These are phyloP conservation scores for Drosophila koepferae DNA, from an alignment of 2,888 invertebrate species.

Conservation along the genomic window DNA sequence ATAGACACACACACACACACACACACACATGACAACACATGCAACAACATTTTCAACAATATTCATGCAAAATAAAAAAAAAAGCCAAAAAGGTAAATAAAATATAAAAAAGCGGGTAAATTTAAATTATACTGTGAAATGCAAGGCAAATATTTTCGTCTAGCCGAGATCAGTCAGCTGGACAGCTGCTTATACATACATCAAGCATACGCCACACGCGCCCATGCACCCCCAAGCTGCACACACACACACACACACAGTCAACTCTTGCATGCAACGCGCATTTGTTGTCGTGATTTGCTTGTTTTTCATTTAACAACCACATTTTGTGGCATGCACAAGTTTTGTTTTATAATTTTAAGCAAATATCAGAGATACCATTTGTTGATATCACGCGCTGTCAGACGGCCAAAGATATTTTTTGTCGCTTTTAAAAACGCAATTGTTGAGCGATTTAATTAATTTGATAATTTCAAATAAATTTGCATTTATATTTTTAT, in stretches of 20 bases:
- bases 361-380: constrained; percentile 59
- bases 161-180: constrained; percentile 60
- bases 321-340: constrained; percentile 64
- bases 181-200: constrained; percentile 39
- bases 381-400: constrained; percentile 18
- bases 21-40: constrained; percentile 27
- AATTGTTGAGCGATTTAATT: constrained; percentile 6
- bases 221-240: not conserved
- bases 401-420: constrained; percentile 3
- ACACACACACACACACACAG: not conserved
- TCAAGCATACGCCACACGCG: constrained; percentile 2
- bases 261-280: not conserved
- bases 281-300: constrained; percentile 65
- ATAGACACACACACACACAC: constrained; percentile 27
- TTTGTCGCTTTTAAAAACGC: constrained; percentile 2
- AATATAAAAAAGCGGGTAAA: constrained; percentile 30
- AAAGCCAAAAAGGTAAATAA: constrained; percentile 14
- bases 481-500: not conserved
- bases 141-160: constrained; percentile 78
- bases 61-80: constrained; percentile 8
- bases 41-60: constrained; percentile 64
- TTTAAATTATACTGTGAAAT: constrained; percentile 70
- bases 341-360: constrained; percentile 74
- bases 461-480: constrained; percentile 12
- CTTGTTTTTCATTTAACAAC: constrained; percentile 74